phyloP scores from a whole-genome alignment of 92 coral and sea anemone genomes.

The Umimayanthus chanpuru region DNA sequence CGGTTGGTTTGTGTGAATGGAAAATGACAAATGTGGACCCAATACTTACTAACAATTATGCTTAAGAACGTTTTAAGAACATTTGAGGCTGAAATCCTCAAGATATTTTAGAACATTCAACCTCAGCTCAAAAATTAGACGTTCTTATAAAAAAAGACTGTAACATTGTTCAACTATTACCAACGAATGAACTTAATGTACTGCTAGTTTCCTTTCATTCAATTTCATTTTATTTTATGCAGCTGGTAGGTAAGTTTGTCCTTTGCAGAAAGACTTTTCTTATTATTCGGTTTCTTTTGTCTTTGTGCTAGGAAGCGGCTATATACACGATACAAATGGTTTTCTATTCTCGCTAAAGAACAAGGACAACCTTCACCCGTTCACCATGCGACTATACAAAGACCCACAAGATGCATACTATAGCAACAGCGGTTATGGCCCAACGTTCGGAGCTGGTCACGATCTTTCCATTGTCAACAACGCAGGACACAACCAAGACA shows the following conservation, averaged over 20 bases:
- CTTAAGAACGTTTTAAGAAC: too few species aligned
- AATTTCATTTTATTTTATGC: neutral
- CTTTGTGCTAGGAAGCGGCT: neutral
- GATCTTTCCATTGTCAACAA: neutral
- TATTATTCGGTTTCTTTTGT: neutral
- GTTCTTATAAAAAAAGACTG: too few species aligned
- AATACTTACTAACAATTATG: too few species aligned
- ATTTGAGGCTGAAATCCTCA: too few species aligned
- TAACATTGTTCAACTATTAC: neutral
- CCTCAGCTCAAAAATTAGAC: too few species aligned
- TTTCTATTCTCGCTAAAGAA: conserved; percentile 11
- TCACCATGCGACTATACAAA: neutral
- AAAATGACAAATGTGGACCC: too few species aligned
- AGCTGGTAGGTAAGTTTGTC: neutral
- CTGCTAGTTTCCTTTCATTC: too few species aligned
- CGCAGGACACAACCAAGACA: neutral
- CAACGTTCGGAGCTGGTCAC: neutral
- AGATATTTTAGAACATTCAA: too few species aligned
- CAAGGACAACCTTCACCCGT: neutral
- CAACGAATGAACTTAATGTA: too few species aligned
- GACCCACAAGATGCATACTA: neutral
- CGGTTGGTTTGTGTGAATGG: too few species aligned
- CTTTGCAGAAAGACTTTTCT: neutral
- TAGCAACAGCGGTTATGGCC: neutral
- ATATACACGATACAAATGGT: neutral